Evolutionary conservation across 2,888 invertebrate species (phyloP).

Genomic region (Chloroclysta siterata): DNA sequence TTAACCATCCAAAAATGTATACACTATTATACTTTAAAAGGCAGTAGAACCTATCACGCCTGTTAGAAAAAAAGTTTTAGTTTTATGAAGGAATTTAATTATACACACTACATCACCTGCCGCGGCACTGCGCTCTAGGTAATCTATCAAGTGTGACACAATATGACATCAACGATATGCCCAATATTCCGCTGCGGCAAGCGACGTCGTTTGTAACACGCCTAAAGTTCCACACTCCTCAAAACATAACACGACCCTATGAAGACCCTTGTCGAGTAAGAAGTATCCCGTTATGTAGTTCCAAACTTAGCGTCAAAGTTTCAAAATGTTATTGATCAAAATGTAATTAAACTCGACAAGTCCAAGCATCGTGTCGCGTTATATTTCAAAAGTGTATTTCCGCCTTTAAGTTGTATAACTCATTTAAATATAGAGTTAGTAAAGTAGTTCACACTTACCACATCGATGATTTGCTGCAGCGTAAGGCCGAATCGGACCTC

Average conservation of each 20-base stretch:
- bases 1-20: no score
- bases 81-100: not conserved
- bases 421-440: not conserved
- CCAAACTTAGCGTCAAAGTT: no score
- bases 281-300: no score
- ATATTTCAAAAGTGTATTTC: not conserved
- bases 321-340: not conserved
- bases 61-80: slow-evolving; percentile 7
- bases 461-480: slow-evolving; percentile 96
- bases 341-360: not conserved
- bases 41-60: no score
- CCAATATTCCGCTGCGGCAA: not conserved
- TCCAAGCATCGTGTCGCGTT: not conserved
- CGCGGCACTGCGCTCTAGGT: not conserved
- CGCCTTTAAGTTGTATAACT: not conserved
- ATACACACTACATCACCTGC: not conserved
- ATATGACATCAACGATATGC: not conserved
- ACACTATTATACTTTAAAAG: no score
- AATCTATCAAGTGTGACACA: not conserved
- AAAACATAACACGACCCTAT: not conserved
- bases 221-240: not conserved
- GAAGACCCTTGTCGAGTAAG: not conserved
- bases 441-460: slow-evolving; percentile 88
- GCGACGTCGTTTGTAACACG: not conserved
- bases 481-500: slow-evolving; percentile 96